These are phyloP conservation scores for Acronicta psi DNA, from an alignment of 2,888 invertebrate genomes.

Conservation along the genomic window DNA sequence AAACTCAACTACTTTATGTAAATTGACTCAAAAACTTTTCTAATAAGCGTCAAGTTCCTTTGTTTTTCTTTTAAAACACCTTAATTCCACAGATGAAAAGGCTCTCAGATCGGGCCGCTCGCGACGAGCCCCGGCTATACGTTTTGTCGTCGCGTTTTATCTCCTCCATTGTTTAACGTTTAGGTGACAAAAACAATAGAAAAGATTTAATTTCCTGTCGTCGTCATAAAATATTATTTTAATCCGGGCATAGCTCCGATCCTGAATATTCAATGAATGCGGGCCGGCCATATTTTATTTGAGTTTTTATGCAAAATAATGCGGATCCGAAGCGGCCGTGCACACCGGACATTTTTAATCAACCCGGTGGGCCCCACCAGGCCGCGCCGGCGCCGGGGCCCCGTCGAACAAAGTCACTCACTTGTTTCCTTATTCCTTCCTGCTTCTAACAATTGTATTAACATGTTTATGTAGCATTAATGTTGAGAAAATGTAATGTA, in stretches of 20 bases:
- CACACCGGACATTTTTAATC: slow-evolving; percentile 68
- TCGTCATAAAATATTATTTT: slow-evolving; percentile 81
- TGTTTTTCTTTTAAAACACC: slow-evolving; percentile 51
- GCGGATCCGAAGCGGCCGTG: slow-evolving; percentile 52
- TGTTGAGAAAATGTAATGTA: slow-evolving; percentile 41
- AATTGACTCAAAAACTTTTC: slow-evolving; percentile 48
- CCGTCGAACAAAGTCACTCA: slow-evolving; percentile 32
- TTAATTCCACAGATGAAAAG: slow-evolving; percentile 44
- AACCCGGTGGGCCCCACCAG: slow-evolving; percentile 47
- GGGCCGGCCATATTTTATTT: slow-evolving; percentile 75
- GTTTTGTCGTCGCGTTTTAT: slow-evolving; percentile 49
- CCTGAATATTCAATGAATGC: slow-evolving; percentile 79
- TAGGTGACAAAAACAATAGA: slow-evolving; percentile 78
- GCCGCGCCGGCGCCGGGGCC: slow-evolving; percentile 15
- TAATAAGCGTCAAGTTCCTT: slow-evolving; percentile 46
- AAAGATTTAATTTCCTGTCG: slow-evolving; percentile 82
- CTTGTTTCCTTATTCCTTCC: slow-evolving; percentile 53
- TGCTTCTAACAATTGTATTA: slow-evolving; percentile 29
- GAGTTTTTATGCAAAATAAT: slow-evolving; percentile 74
- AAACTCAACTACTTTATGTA: slow-evolving; percentile 25
- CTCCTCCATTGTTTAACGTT: slow-evolving; percentile 62
- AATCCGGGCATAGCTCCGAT: slow-evolving; percentile 72
- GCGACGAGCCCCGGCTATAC: background rate
- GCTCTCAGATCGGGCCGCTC: slow-evolving; percentile 13
- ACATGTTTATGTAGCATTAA: slow-evolving; percentile 51